A percentile compares a stretch with the other conserved stretches of the same genome.
phyloP scores from a whole-genome alignment of 2,113 vertebrate genomes.

The Phocoena phocoena region DNA sequence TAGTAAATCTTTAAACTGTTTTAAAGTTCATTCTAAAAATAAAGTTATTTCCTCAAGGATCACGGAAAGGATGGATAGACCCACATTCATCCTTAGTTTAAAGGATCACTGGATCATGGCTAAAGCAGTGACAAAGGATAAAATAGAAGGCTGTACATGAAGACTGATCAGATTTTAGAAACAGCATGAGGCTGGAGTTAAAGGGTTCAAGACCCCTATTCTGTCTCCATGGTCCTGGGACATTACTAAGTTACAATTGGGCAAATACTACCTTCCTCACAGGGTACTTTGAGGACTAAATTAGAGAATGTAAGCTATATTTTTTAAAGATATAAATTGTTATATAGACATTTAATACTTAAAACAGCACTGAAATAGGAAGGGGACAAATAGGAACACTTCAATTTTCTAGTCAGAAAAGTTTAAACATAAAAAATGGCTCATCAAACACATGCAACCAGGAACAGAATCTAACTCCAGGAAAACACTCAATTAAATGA shows the following conservation, averaged over 20 bases:
- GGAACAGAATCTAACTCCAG: background rate
- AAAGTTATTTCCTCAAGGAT: background rate
- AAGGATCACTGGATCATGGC: background rate
- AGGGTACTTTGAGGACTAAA: background rate
- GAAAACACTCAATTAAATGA: background rate
- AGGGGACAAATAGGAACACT: background rate
- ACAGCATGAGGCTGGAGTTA: background rate
- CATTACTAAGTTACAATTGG: background rate
- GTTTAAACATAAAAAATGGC: background rate
- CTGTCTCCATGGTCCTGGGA: background rate
- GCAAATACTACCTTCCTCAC: background rate
- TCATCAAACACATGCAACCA: background rate
- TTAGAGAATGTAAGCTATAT: background rate
- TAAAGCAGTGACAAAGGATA: background rate
- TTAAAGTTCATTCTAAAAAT: constrained; percentile 5
- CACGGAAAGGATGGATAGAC: background rate
- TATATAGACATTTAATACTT: background rate
- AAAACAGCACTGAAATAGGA: background rate
- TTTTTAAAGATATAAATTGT: background rate
- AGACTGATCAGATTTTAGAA: background rate
- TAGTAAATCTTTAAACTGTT: background rate
- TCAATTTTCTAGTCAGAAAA: background rate
- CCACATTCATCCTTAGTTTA: background rate
- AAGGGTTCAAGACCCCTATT: background rate
- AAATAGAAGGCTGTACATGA: background rate